phyloP scores from a whole-genome alignment of 64 coral and sea anemone genomes.

The Pocillopora verrucosa region DNA sequence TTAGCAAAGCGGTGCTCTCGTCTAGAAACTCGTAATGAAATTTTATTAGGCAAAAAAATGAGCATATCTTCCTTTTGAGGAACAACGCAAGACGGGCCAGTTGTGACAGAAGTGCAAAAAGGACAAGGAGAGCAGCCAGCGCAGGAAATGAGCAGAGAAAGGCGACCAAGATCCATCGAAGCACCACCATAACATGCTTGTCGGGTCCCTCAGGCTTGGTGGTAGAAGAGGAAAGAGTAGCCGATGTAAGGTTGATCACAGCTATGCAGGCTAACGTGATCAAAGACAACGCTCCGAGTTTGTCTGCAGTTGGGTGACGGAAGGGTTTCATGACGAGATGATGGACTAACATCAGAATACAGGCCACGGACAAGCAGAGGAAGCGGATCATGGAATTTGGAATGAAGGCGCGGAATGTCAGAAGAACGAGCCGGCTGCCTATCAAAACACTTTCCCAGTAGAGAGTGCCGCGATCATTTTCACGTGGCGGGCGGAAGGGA shows the following conservation, averaged over 20 bases:
- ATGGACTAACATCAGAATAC: slow-evolving; percentile 52
- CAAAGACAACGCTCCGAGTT: slow-evolving; percentile 36
- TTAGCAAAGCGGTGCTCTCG: not conserved
- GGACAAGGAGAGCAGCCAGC: slow-evolving; percentile 28
- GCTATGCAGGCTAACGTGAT: slow-evolving; percentile 35
- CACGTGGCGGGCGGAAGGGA: slow-evolving; percentile 39
- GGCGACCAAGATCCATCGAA: slow-evolving; percentile 28
- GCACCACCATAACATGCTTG: slow-evolving; percentile 9
- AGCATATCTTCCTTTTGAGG: not conserved
- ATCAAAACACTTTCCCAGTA: slow-evolving; percentile 86
- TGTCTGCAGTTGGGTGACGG: slow-evolving; percentile 14
- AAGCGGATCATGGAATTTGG: slow-evolving; percentile 30
- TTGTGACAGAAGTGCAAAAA: slow-evolving; percentile 45
- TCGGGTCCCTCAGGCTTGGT: slow-evolving; percentile 37
- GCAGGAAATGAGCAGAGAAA: slow-evolving; percentile 33
- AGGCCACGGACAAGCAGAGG: slow-evolving; percentile 28
- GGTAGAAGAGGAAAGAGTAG: slow-evolving; percentile 36
- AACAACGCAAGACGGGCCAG: slow-evolving; percentile 38
- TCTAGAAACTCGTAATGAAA: not conserved
- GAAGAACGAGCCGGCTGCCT: slow-evolving; percentile 49
- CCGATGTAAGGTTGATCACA: slow-evolving; percentile 40
- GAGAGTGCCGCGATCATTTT: slow-evolving; percentile 34
- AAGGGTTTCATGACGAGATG: slow-evolving; percentile 48
- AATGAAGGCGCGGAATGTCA: slow-evolving; percentile 52
- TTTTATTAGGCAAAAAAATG: not conserved